phyloP scores from a whole-genome alignment of 2,113 vertebrate species.

The Hemiprocne comata region DNA sequence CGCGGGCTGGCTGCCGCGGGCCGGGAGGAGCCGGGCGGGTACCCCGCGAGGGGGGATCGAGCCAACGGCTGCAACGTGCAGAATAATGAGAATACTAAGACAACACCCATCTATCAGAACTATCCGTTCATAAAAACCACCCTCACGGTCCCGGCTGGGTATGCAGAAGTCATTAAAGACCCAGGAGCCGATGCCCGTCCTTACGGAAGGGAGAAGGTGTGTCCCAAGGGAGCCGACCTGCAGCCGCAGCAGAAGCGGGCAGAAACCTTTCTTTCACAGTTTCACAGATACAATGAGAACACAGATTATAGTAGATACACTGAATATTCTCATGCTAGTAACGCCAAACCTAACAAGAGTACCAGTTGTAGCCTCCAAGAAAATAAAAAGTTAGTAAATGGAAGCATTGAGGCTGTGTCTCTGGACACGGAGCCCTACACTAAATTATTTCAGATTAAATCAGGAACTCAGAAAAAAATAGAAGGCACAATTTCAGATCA shows the following conservation, averaged over 20 bases:
- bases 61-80: conserved; percentile 68
- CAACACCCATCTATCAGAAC: conserved; percentile 61
- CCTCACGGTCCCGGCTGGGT: conserved; percentile 61
- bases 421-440: conserved; percentile 72
- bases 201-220: conserved; percentile 74
- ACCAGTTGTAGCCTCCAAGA: conserved; percentile 70
- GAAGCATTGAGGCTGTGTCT: conserved; percentile 60
- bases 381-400: conserved; percentile 70
- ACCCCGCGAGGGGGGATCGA: conserved; percentile 66
- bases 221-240: conserved; percentile 70
- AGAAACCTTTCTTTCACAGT: conserved; percentile 70
- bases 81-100: conserved; percentile 67
- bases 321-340: conserved; percentile 72
- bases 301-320: conserved; percentile 69
- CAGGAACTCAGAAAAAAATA: conserved; percentile 76
- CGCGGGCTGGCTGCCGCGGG: conserved; percentile 55
- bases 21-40: conserved; percentile 76
- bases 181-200: conserved; percentile 60
- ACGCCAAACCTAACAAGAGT: conserved; percentile 75
- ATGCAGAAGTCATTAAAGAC: conserved; percentile 74
- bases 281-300: conserved; percentile 71
- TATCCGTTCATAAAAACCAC: conserved; percentile 71
- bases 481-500: conserved; percentile 74
- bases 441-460: conserved; percentile 78
- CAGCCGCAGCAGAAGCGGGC: conserved; percentile 69